Conservation (phyloP, 2,888 invertebrate species). For the Eulithis testata region DNA sequence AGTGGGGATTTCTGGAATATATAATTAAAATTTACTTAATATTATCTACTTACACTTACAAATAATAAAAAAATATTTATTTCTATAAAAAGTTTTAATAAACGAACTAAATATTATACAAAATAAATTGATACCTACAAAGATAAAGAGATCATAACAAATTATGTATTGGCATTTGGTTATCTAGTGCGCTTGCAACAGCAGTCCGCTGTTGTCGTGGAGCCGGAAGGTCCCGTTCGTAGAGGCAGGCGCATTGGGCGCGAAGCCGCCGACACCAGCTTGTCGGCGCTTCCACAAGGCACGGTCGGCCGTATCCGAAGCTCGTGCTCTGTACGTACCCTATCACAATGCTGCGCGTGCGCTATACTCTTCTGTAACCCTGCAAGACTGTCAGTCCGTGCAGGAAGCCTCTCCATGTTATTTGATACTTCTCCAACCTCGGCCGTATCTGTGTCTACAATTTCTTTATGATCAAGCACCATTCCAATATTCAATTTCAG, state of each 20-base stretch:
- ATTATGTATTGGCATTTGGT: conserved; percentile 47
- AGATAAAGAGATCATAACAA: conserved; percentile 62
- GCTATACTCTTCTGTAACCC: conserved; percentile 64
- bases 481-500: conserved; percentile 76
- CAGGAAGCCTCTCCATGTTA: conserved; percentile 57
- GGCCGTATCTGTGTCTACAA: conserved; percentile 70
- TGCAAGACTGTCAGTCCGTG: conserved; percentile 69
- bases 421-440: conserved; percentile 63
- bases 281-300: conserved; percentile 58
- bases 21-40: too few species aligned
- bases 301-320: conserved; percentile 52
- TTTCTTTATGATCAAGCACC: conserved; percentile 81
- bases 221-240: conserved; percentile 40
- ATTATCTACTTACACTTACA: too few species aligned
- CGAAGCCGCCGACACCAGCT: conserved; percentile 56
- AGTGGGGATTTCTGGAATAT: too few species aligned
- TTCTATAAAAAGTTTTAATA: too few species aligned
- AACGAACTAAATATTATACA: background rate
- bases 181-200: conserved; percentile 55
- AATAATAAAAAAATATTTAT: too few species aligned
- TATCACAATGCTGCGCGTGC: conserved; percentile 62
- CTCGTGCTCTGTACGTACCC: conserved; percentile 57
- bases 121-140: conserved; percentile 7
- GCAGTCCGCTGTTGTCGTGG: conserved; percentile 35
- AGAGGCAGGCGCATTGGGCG: conserved; percentile 57